Evolutionary conservation across 2,113 vertebrate genomes (phyloP).

Genomic region (Channa argus): DNA sequence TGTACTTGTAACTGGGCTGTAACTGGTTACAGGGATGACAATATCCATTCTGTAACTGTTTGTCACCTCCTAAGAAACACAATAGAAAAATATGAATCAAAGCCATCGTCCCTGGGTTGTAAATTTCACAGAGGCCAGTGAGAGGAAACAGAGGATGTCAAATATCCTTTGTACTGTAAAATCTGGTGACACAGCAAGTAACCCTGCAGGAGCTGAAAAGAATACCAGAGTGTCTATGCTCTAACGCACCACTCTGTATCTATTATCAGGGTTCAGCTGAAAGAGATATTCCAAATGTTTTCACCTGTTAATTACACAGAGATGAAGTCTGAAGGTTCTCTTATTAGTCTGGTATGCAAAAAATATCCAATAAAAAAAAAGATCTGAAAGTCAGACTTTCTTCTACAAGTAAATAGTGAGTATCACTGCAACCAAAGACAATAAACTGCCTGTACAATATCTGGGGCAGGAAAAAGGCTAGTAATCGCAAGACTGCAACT

Average conservation of each 20-base stretch:
- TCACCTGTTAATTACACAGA: constrained; percentile 13
- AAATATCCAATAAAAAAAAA: background rate
- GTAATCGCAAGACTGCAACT: constrained; percentile 12
- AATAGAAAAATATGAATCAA: background rate
- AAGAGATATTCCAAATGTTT: constrained; percentile 20
- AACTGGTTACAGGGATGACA: background rate
- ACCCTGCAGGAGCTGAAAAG: constrained; percentile 25
- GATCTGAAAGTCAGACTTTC: background rate
- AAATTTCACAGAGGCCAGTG: constrained; percentile 6
- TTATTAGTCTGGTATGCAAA: background rate
- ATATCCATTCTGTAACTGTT: constrained; percentile 12
- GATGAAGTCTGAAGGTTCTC: constrained; percentile 1
- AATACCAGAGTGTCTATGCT: background rate
- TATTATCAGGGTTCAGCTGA: constrained; percentile 30
- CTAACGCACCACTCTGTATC: background rate
- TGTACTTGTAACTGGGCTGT: background rate
- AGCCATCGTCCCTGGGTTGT: constrained; percentile 12
- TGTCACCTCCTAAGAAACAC: constrained; percentile 1
- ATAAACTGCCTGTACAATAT: constrained; percentile 10
- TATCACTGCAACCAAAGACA: background rate
- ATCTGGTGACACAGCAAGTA: constrained; percentile 34
- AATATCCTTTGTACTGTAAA: constrained; percentile 46
- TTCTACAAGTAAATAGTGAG: background rate
- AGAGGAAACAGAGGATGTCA: constrained; percentile 39
- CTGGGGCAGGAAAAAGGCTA: constrained; percentile 6